These are phyloP conservation scores for Ceratosolen fusciceps DNA, from an alignment of 1,140 invertebrate species.

Conservation along the genomic window DNA sequence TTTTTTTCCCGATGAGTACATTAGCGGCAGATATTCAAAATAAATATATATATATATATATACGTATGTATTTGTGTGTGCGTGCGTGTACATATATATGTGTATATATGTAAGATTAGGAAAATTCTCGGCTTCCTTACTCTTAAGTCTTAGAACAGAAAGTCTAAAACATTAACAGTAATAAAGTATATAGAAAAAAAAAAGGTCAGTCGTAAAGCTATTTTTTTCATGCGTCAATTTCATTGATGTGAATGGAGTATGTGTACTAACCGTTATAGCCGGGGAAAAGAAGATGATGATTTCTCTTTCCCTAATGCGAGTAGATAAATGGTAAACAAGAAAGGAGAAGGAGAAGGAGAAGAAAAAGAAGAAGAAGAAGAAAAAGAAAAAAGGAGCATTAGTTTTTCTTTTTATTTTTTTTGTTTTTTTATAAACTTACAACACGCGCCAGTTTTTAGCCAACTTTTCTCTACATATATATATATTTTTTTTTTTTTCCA, in stretches of 20 bases:
- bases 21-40: no score
- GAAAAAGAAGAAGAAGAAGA: slow-evolving; percentile 8
- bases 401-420: background rate
- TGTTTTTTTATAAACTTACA: slow-evolving; percentile 21
- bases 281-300: background rate
- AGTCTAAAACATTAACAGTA: slow-evolving; percentile 13
- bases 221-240: slow-evolving; percentile 10
- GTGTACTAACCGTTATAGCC: slow-evolving; percentile 3
- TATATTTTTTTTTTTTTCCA: slow-evolving; percentile 21
- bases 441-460: slow-evolving; percentile 47
- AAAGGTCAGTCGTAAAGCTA: slow-evolving; percentile 34
- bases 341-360: background rate
- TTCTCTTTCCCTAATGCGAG: slow-evolving; percentile 1
- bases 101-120: no score
- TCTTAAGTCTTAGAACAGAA: slow-evolving; percentile 6
- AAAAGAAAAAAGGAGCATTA: slow-evolving; percentile 1
- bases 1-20: background rate
- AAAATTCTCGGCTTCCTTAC: slow-evolving; percentile 21
- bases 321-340: no score
- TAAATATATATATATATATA: no score
- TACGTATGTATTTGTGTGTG: no score
- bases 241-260: slow-evolving; percentile 6
- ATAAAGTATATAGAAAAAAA: slow-evolving; percentile 29
- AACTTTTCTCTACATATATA: slow-evolving; percentile 28
- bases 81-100: no score